Percentiles rank a stretch among this genome's conserved stretches.
Evolutionary conservation across 2,113 vertebrate species (phyloP).

Genomic region (Corythornis madagascariensis): DNA sequence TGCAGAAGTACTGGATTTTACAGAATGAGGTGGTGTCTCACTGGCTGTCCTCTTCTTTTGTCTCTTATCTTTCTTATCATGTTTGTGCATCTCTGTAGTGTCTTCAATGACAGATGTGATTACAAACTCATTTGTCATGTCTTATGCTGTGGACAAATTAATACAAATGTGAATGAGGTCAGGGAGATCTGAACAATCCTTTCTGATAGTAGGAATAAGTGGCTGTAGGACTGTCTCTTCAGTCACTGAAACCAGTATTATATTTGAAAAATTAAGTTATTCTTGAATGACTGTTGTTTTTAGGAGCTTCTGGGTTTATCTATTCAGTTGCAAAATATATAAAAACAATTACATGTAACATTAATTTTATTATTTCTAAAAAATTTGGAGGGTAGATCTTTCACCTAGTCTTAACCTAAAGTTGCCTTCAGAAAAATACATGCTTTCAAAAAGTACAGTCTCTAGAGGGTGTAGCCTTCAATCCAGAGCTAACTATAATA

Average conservation of each 20-base stretch:
- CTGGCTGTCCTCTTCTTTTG: neutral
- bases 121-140: neutral
- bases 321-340: neutral
- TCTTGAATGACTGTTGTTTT: neutral
- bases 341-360: neutral
- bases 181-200: neutral
- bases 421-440: neutral
- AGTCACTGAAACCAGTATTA: neutral
- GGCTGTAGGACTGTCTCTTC: neutral
- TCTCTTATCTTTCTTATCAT: neutral
- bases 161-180: neutral
- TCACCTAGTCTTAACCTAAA: neutral
- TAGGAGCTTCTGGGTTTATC: neutral
- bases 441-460: neutral
- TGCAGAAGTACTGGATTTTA: neutral
- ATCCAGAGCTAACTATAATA: neutral
- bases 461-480: neutral
- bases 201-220: neutral
- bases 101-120: neutral
- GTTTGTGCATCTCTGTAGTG: neutral
- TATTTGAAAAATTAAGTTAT: neutral
- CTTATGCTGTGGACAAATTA: neutral
- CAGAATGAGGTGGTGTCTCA: neutral
- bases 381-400: neutral
- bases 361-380: neutral